phyloP scores from a whole-genome alignment of 2,797 vertebrate species.

The Antennarius maculatus region DNA sequence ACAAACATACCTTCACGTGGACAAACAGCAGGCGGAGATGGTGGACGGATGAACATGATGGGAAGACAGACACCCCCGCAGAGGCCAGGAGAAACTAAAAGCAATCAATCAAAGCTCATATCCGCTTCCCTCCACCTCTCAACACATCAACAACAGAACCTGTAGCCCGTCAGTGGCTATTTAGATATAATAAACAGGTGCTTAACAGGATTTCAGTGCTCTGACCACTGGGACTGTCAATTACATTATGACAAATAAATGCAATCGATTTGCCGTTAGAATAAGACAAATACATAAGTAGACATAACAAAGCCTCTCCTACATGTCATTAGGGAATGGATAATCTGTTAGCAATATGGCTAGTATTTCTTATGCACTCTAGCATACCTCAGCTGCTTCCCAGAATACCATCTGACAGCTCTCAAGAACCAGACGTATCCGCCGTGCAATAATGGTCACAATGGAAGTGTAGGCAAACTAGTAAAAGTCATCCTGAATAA shows the following conservation, averaged over 20 bases:
- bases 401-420: constrained; percentile 7
- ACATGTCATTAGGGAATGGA: not conserved
- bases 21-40: constrained; percentile 14
- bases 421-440: not conserved
- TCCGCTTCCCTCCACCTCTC: constrained; percentile 4
- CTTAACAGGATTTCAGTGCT: constrained; percentile 30
- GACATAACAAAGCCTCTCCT: not conserved
- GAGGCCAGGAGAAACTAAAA: constrained; percentile 46
- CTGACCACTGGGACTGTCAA: constrained; percentile 32
- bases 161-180: constrained; percentile 51
- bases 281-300: constrained; percentile 33
- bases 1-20: constrained; percentile 17
- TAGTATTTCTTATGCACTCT: not conserved
- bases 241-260: constrained; percentile 57
- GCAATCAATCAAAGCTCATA: constrained; percentile 61
- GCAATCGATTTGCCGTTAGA: constrained; percentile 57
- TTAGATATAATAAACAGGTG: constrained; percentile 61
- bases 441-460: constrained; percentile 7
- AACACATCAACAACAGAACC: constrained; percentile 36
- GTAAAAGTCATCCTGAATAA: not conserved
- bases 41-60: constrained; percentile 9
- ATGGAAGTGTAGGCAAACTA: not conserved
- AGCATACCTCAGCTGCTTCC: not conserved
- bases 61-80: constrained; percentile 15
- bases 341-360: not conserved